Evolutionary conservation across 2,797 vertebrate genomes (phyloP).

Genomic region (Mallotus villosus): DNA sequence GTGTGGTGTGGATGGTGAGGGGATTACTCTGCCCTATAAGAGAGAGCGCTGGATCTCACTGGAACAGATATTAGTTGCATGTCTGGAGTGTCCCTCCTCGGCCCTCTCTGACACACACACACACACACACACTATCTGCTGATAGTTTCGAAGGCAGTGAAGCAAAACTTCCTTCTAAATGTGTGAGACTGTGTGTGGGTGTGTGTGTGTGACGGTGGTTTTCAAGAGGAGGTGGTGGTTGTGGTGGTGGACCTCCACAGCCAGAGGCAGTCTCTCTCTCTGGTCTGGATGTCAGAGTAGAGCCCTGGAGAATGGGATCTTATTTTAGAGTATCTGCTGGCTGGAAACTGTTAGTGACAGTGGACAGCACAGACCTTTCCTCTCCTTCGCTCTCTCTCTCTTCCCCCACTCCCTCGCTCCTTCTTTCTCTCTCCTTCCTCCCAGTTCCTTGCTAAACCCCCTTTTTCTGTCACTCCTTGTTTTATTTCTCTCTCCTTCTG

Average conservation of each 20-base stretch:
- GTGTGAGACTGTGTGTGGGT: too few relatives aligned
- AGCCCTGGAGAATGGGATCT: too few relatives aligned
- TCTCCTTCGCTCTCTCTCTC: neutral
- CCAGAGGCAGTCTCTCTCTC: conserved; percentile 51
- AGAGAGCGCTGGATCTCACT: too few relatives aligned
- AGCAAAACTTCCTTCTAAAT: conserved; percentile 8
- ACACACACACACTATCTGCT: conserved; percentile 8
- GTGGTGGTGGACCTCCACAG: conserved; percentile 5
- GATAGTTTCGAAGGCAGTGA: conserved; percentile 15
- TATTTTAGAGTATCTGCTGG: too few relatives aligned
- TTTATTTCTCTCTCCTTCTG: too few relatives aligned
- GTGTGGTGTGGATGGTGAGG: neutral
- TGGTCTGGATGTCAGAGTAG: conserved; percentile 47
- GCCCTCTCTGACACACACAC: conserved; percentile 5
- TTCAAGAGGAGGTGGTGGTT: neutral
- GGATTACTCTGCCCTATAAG: neutral
- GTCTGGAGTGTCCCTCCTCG: neutral
- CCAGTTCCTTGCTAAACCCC: conserved; percentile 2
- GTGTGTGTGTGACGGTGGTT: conserved; percentile 19
- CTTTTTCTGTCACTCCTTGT: too few relatives aligned
- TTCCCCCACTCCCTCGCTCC: neutral
- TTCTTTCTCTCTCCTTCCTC: too few relatives aligned
- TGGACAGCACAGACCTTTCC: neutral
- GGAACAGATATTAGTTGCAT: neutral
- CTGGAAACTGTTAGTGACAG: too few relatives aligned